Conservation (phyloP, 2,113 vertebrate species). For the Oxygymnocypris stewartii region DNA sequence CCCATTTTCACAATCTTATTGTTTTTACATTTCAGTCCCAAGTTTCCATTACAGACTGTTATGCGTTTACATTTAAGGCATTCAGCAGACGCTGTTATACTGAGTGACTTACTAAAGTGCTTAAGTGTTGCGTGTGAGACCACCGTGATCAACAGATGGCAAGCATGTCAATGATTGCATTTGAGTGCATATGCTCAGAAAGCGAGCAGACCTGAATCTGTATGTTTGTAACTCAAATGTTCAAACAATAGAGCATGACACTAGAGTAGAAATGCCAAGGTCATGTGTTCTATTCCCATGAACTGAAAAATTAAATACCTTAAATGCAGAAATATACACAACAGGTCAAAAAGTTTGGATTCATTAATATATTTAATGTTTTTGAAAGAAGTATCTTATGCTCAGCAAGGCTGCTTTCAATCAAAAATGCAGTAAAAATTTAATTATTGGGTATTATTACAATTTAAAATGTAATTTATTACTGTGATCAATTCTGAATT, state of each 20-base stretch:
- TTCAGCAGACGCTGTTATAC: too few species aligned
- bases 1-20: neutral
- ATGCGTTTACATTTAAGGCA: neutral
- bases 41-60: neutral
- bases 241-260: neutral
- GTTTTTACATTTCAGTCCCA: conserved; percentile 5
- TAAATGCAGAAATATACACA: neutral
- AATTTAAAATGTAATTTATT: neutral
- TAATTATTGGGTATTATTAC: neutral
- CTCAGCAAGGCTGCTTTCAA: neutral
- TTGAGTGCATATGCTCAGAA: neutral
- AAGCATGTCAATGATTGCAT: neutral
- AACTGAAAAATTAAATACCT: neutral
- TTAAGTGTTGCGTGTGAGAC: neutral
- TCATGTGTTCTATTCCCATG: neutral
- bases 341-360: neutral
- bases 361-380: neutral
- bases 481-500: neutral
- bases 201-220: neutral
- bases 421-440: neutral
- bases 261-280: neutral
- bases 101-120: conserved; percentile 6
- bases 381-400: neutral
- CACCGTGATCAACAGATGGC: neutral
- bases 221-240: neutral